Evolutionary conservation across 1,140 invertebrate species (phyloP).

Genomic region (Drosophila sp.): DNA sequence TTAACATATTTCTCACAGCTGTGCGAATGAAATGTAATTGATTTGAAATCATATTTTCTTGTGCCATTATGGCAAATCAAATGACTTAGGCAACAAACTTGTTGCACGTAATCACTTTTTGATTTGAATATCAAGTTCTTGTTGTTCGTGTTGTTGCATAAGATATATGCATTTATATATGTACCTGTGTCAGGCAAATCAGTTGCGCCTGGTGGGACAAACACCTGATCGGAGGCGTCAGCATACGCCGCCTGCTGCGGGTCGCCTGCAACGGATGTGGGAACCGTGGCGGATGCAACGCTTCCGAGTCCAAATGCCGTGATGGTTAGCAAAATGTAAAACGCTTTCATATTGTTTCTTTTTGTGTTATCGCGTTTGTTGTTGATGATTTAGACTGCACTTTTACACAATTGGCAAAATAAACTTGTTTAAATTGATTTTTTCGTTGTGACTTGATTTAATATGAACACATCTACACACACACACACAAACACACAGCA

Average conservation of each 20-base stretch:
- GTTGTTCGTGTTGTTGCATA: conserved; percentile 55
- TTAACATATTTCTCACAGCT: conserved; percentile 8
- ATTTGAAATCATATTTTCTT: conserved; percentile 48
- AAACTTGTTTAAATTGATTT: conserved; percentile 78
- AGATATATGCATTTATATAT: conserved; percentile 18
- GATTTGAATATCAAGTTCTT: conserved; percentile 77
- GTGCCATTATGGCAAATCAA: conserved; percentile 45
- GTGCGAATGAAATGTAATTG: background rate
- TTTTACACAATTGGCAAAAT: conserved; percentile 66
- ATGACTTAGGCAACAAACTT: conserved; percentile 76
- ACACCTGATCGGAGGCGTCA: conserved; percentile 18
- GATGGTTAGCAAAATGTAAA: conserved; percentile 57
- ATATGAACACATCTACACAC: conserved; percentile 8
- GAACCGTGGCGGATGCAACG: conserved; percentile 56
- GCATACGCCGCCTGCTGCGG: conserved; percentile 35
- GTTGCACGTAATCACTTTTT: conserved; percentile 29
- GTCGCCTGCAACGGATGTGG: conserved; percentile 58
- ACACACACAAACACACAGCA: conserved; percentile 47
- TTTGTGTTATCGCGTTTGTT: conserved; percentile 15
- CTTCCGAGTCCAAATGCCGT: conserved; percentile 73
- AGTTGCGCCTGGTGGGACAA: conserved; percentile 25
- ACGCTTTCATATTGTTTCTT: conserved; percentile 58
- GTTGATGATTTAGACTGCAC: conserved; percentile 16
- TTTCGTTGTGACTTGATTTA: conserved; percentile 58
- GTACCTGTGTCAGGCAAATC: conserved; percentile 64